These are phyloP conservation scores for Melanocharis versteri DNA, from an alignment of 2,113 vertebrate genomes.

Conservation along the genomic window DNA sequence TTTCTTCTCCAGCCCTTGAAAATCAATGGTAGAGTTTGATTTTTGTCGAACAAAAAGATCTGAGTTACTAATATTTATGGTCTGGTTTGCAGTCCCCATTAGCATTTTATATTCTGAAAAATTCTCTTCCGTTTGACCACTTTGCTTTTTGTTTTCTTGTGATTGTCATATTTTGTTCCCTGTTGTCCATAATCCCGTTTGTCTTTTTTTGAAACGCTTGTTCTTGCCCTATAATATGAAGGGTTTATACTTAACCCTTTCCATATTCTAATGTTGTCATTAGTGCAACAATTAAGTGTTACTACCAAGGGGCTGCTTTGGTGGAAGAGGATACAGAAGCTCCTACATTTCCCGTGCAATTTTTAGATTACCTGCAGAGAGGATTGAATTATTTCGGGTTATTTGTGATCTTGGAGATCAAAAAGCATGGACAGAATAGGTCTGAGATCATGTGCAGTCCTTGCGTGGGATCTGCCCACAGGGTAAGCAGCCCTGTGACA, in stretches of 20 bases:
- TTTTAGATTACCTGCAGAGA: neutral
- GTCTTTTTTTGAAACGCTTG: neutral
- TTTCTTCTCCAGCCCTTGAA: neutral
- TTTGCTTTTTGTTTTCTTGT: neutral
- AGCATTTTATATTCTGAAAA: neutral
- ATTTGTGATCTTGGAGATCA: neutral
- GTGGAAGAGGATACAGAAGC: neutral
- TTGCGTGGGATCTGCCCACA: neutral
- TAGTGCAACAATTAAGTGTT: neutral
- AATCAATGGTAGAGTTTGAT: neutral
- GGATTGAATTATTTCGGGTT: neutral
- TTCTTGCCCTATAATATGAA: neutral
- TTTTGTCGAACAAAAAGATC: neutral
- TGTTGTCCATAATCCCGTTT: neutral
- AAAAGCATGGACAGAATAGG: neutral
- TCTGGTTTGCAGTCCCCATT: neutral
- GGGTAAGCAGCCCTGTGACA: neutral
- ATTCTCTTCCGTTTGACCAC: accelerated
- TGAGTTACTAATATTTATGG: neutral
- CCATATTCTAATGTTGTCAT: neutral
- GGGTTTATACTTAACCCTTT: neutral
- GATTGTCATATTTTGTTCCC: neutral
- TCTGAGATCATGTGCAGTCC: neutral
- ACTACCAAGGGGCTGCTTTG: neutral
- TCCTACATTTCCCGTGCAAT: accelerated